Percentiles rank a stretch among this genome's conserved stretches.
Evolutionary conservation across 2,797 vertebrate genomes (phyloP).

Genomic region (Picus viridis): DNA sequence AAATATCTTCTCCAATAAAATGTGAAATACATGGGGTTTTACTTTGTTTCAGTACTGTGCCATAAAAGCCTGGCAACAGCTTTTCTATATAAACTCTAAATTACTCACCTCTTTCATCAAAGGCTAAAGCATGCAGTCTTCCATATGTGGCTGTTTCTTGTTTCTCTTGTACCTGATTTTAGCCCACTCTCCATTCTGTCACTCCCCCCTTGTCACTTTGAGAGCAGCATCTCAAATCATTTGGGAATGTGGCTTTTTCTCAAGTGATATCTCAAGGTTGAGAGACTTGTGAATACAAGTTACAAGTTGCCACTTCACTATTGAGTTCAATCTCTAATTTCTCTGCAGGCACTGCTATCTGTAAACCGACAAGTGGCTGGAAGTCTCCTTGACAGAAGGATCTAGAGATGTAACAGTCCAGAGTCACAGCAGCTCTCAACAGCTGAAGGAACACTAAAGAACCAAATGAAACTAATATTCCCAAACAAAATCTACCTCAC

Average conservation of each 20-base stretch:
- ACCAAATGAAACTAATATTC: not conserved
- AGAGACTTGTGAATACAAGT: constrained; percentile 34
- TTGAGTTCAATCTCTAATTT: constrained; percentile 18
- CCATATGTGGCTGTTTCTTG: not conserved
- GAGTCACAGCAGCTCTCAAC: not conserved
- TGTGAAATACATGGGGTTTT: not conserved
- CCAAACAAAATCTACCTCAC: not conserved
- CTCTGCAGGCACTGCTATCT: not conserved
- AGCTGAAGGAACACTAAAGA: not conserved
- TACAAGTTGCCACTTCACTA: constrained; percentile 50
- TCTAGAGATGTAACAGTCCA: not conserved
- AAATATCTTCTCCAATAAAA: not conserved
- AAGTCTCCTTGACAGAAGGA: constrained; percentile 18
- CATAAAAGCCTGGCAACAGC: not conserved
- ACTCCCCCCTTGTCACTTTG: not conserved
- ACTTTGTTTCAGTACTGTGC: not conserved
- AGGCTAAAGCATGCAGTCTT: not conserved
- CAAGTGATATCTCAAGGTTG: constrained; percentile 29
- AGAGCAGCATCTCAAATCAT: constrained; percentile 17
- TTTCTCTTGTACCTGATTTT: not conserved
- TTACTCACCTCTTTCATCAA: not conserved
- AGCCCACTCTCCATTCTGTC: not conserved
- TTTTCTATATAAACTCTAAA: not conserved
- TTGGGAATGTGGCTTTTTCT: constrained; percentile 6
- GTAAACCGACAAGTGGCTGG: not conserved